Evolutionary conservation across 2,113 vertebrate genomes (phyloP), one percentile per base, ranked within the genome.

Genomic region (Toxotes chatareus): DNA sequence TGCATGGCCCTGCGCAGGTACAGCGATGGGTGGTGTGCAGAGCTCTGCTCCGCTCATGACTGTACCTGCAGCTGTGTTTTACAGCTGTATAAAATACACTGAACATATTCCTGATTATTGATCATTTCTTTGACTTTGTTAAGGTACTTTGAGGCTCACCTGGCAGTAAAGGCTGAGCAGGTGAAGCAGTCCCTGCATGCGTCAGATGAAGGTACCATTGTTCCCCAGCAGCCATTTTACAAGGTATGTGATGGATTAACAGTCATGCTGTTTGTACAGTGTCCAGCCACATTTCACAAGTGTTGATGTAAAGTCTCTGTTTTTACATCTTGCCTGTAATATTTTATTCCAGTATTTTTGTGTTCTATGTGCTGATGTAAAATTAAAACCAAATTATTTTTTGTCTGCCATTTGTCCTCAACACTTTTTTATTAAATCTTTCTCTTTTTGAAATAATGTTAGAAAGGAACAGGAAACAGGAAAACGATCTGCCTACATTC

Each of bases 1-100:
- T 99, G 98, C 89, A 98, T 99, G 97, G 97, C 98, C 0, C 93
- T 99, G 67, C 97, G 98, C 61, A 96, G 97, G 47, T 99, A 97
- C 91, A 0, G 0, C 2, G 3, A 16, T 51, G 4, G n/a, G 11
- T 13, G 42, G 8, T 42, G 10, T 12, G 11, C 42, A 42, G 42
- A 12, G 11, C 42, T 42, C 42, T 42, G 42, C 42, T 9, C 42
- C 36, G 36, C 36, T 36, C 36, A 4, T 36, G 3, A 2, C 6
- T 6, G 36, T 36, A 36, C 36, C 46, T 36, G 57, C 59, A 61
- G 21, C 19, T 63, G 1, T 14, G 38, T 56, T 0, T 12, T 7
- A n/a, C 23, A 61, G 0, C 11, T 12, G 5, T 21, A 31, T 31
- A 27, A 17, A 19, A 42, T 19, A 13, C 65, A 34, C 4, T 1